These are phyloP conservation scores for Chloebia gouldiae DNA, from an alignment of 2,113 vertebrate genomes.

Conservation along the genomic window DNA sequence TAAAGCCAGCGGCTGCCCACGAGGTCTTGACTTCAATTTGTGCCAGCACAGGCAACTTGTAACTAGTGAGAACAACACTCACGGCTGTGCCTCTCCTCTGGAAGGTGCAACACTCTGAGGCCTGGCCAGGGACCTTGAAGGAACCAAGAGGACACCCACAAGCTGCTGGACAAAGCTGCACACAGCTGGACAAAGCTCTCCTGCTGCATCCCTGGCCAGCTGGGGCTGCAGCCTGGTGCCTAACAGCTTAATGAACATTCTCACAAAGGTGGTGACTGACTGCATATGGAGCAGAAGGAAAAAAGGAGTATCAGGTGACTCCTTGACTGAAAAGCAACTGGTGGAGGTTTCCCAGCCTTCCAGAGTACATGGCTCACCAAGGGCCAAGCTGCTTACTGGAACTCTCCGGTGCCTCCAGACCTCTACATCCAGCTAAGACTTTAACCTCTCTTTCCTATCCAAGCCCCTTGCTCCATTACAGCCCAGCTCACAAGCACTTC, in stretches of 20 bases:
- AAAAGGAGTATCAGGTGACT: neutral
- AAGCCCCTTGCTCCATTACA: neutral
- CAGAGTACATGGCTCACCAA: neutral
- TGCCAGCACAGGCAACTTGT: neutral
- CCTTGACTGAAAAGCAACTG: neutral
- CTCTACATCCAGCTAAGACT: neutral
- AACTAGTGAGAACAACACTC: neutral
- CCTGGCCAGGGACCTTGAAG: neutral
- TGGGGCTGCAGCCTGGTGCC: neutral
- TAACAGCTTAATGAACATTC: neutral
- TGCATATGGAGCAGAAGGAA: accelerated
- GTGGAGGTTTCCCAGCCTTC: neutral
- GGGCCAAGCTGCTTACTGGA: neutral
- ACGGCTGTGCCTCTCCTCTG: neutral
- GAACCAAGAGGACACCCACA: neutral
- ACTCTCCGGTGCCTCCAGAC: neutral
- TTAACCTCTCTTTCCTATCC: neutral
- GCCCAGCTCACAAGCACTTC: neutral
- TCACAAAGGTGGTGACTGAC: neutral
- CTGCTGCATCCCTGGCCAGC: neutral
- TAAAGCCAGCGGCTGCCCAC: accelerated
- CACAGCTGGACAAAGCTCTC: neutral
- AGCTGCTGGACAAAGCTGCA: neutral
- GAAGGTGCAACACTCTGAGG: neutral
- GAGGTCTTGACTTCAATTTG: neutral